Evolutionary conservation across 2,888 invertebrate species (phyloP).

Genomic region (Andrena dorsata): DNA sequence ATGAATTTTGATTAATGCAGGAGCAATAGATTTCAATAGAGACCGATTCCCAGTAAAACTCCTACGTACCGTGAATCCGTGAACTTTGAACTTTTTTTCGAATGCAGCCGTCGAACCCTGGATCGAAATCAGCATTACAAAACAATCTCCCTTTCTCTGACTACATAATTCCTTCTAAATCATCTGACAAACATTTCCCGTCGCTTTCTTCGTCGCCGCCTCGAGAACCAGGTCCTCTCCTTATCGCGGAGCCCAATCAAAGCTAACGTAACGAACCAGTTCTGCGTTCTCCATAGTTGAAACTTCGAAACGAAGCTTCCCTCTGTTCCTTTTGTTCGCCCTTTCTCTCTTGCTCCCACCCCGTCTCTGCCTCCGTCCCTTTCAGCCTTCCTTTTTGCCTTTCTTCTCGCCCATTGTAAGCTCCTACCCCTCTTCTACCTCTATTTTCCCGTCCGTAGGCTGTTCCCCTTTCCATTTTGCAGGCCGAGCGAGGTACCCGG

Average conservation of each 20-base stretch:
- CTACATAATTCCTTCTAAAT: not conserved
- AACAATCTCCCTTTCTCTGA: not conserved
- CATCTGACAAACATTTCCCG: not conserved
- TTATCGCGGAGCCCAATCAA: constrained; percentile 22
- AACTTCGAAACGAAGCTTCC: not conserved
- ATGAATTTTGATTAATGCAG: not conserved
- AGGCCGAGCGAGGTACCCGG: not conserved
- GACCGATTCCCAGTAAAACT: not conserved
- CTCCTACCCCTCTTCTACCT: not conserved
- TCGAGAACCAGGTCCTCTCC: constrained; percentile 12
- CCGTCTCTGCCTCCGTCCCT: not conserved
- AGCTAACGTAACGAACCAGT: constrained; percentile 36
- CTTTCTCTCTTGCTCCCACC: not conserved
- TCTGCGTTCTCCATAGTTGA: not conserved
- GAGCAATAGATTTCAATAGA: not conserved
- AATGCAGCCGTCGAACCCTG: not conserved
- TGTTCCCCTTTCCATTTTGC: constrained; percentile 6
- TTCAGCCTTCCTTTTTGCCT: not conserved
- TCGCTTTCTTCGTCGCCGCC: not conserved
- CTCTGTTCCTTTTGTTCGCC: not conserved
- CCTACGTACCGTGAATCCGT: not conserved
- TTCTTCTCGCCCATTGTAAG: constrained; percentile 19
- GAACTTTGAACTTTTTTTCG: not conserved
- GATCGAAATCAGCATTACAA: too few relatives aligned
- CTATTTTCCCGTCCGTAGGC: not conserved